A percentile compares a stretch with the other conserved stretches of the same genome.
These are phyloP conservation scores for Pachyuromys duprasi DNA, from an alignment of 2,797 vertebrate genomes.

Conservation along the genomic window DNA sequence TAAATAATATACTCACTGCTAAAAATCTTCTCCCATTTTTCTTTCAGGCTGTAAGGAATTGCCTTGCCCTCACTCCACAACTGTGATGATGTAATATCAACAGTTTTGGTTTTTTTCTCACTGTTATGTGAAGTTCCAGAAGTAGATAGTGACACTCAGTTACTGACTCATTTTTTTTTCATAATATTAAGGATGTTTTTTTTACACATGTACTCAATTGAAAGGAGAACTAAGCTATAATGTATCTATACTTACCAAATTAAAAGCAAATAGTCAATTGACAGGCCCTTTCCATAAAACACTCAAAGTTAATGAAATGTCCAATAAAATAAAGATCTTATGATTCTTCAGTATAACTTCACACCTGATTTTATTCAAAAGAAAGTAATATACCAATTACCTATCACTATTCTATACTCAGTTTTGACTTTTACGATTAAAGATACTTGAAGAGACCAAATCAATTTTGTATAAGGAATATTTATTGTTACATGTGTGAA, in stretches of 20 bases:
- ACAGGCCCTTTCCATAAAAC: not conserved
- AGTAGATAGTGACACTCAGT: not conserved
- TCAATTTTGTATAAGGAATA: not conserved
- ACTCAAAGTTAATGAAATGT: not conserved
- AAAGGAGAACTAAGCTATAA: not conserved
- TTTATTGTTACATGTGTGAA: not conserved
- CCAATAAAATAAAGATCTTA: not conserved
- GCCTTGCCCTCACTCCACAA: fast-evolving
- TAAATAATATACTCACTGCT: not conserved
- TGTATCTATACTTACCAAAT: not conserved
- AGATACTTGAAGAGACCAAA: not conserved
- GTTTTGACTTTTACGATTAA: not conserved
- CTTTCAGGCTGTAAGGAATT: not conserved
- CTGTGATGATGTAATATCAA: not conserved
- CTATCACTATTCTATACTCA: not conserved
- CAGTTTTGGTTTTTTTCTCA: not conserved
- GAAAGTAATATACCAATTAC: not conserved
- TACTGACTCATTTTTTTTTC: not conserved
- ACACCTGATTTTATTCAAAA: not conserved
- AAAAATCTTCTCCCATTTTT: not conserved
- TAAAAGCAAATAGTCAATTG: not conserved
- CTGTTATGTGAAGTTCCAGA: not conserved
- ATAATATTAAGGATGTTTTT: not conserved
- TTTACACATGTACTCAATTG: not conserved
- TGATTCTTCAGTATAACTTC: not conserved